Evolutionary conservation across 2,113 vertebrate species (phyloP).

Genomic region (Ammodytes dubius): DNA sequence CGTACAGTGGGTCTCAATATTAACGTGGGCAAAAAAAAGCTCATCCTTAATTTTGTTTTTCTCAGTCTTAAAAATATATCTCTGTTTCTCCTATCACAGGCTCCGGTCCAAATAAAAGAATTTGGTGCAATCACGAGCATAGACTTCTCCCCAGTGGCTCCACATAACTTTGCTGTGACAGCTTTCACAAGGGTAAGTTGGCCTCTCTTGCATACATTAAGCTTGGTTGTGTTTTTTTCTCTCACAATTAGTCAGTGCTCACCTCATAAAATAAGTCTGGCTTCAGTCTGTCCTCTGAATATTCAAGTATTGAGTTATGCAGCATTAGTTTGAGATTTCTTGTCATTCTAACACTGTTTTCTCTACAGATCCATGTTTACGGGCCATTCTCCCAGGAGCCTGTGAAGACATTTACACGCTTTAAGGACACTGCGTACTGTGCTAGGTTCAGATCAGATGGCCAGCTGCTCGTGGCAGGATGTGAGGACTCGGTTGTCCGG

Average conservation of each 20-base stretch:
- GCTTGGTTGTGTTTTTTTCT: neutral
- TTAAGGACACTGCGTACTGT: slow-evolving; percentile 92
- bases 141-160: slow-evolving; percentile 90
- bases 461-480: slow-evolving; percentile 91
- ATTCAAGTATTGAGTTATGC: neutral
- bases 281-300: neutral
- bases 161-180: slow-evolving; percentile 95
- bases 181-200: slow-evolving; percentile 93
- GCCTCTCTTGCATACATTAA: neutral
- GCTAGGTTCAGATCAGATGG: slow-evolving; percentile 93
- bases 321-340: neutral
- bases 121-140: slow-evolving; percentile 94
- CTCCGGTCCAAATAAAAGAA: slow-evolving; percentile 96
- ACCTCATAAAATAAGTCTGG: neutral
- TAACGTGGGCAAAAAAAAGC: too few relatives aligned
- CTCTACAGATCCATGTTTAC: slow-evolving; percentile 92
- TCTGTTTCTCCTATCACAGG: slow-evolving; percentile 76
- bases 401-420: slow-evolving; percentile 92
- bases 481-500: slow-evolving; percentile 90
- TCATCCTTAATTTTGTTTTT: neutral
- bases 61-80: neutral
- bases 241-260: neutral
- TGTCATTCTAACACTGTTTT: neutral
- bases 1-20: neutral
- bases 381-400: slow-evolving; percentile 94